Percentiles rank a stretch among this genome's conserved stretches.
Evolutionary conservation across 2,797 vertebrate species (phyloP).

Genomic region (Darevskia nairensis): DNA sequence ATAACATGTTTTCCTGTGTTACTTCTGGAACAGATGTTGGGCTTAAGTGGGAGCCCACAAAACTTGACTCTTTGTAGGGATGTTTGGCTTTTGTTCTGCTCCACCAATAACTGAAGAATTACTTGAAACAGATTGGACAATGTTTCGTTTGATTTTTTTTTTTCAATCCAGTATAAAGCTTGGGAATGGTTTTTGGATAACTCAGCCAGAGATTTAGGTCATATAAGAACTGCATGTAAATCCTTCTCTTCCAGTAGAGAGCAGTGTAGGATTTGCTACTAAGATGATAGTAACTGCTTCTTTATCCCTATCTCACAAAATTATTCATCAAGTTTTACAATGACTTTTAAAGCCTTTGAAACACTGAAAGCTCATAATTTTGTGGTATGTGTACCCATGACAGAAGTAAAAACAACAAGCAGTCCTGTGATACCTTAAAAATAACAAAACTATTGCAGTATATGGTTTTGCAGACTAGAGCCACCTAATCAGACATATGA

Average conservation of each 20-base stretch:
- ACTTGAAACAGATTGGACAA: background rate
- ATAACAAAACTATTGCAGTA: background rate
- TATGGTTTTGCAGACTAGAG: background rate
- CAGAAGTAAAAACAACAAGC: background rate
- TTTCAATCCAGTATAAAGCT: background rate
- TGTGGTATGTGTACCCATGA: background rate
- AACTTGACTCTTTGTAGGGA: background rate
- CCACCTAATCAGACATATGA: background rate
- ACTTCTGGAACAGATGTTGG: background rate
- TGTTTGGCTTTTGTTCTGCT: background rate
- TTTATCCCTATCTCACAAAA: slow-evolving; percentile 23
- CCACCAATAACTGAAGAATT: background rate
- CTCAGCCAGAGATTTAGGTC: background rate
- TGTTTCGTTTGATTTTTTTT: background rate
- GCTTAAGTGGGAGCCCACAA: background rate
- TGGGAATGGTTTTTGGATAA: background rate
- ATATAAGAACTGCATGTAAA: slow-evolving; percentile 9
- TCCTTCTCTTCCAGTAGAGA: slow-evolving; percentile 76
- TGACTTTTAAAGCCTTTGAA: slow-evolving; percentile 23
- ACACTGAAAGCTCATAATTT: background rate
- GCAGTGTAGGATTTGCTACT: slow-evolving; percentile 72
- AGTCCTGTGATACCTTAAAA: background rate
- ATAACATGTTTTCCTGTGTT: too few relatives aligned
- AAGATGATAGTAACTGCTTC: slow-evolving; percentile 36
- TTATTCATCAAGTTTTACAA: background rate